phyloP scores from a whole-genome alignment of 2,797 vertebrate genomes.

The Phylloscopus collybita region DNA sequence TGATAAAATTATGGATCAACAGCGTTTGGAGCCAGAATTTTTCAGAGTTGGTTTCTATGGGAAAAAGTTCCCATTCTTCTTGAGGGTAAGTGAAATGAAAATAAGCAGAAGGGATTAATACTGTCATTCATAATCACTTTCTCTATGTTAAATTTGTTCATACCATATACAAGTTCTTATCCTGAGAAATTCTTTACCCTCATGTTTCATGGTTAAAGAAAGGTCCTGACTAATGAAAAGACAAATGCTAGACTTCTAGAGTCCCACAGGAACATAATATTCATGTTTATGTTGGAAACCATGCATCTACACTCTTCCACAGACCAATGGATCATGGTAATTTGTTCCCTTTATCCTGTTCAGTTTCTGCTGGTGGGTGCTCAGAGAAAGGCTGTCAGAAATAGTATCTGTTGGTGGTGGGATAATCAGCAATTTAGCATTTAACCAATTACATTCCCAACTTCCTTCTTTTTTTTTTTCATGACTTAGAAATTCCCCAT shows the following conservation, averaged over 20 bases:
- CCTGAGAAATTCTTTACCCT: background rate
- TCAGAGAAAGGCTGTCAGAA: background rate
- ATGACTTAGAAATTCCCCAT: background rate
- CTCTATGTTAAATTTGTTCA: background rate
- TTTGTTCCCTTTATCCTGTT: background rate
- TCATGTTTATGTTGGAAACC: background rate
- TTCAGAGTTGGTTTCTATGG: conserved; percentile 98
- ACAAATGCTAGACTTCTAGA: background rate
- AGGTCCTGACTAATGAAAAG: background rate
- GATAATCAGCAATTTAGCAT: background rate
- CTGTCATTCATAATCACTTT: background rate
- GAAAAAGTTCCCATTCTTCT: conserved; percentile 98
- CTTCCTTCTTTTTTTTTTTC: background rate
- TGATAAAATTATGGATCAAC: conserved; percentile 99
- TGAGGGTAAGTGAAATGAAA: conserved; percentile 84
- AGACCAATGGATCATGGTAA: background rate
- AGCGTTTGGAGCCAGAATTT: conserved; percentile 96
- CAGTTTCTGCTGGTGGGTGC: background rate
- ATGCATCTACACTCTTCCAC: background rate
- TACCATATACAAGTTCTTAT: background rate
- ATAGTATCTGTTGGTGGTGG: background rate
- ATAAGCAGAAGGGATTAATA: background rate
- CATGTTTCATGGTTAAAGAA: background rate
- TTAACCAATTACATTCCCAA: background rate
- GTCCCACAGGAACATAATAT: background rate